Base-by-base conservation (phyloP, 2,113 vertebrate species). In the Onychostoma macrolepis region DNA sequence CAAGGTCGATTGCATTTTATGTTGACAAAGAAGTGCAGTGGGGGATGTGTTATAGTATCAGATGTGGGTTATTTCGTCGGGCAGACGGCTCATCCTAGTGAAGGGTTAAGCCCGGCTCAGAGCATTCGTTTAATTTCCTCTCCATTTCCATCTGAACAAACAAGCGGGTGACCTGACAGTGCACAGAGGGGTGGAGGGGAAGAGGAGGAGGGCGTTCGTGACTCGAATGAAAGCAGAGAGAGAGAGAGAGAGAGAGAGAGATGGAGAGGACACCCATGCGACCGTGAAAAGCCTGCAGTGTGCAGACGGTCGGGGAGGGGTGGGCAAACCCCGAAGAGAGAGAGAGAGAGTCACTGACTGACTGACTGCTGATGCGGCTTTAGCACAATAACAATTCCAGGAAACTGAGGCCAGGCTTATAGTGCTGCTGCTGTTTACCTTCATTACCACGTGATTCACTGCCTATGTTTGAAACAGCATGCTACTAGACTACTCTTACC, bases 81-180 rank as follows among this genome's bases (percentile, higher is more conserved):
- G 28, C 26, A 17, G 38, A 4, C 63, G 11, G 43, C 45, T 85
- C 78, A 91, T 90, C 88, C 89, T 89, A 90, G 89, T 77, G 81
- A 94, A 71, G 94, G 94, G 94, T 95, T 94, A 94, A 95, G 48
- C 48, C 83, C 80, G 76, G 89, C 87, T 92, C 88, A 86, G 87
- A 89, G 91, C 91, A 30, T 53, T 78, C 75, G 45, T 91, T 93
- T 94, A 93, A 93, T 95, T 94, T 94, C 94, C 94, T 95, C 91
- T 90, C 89, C 92, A 93, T 93, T 92, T 94, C 93, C 94, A 95
- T 95, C 94, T 94, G 94, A 95, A 93, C 94, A 95, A 95, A 95
- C 94, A 94, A 94, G 91, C 93, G 91, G 92, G 90, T 94, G 94
- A 94, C 94, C 94, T 94, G 94, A 93, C 93, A 93, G 91, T 91